Conservation (phyloP, 2,888 invertebrate species). For the Agelastica alni region DNA sequence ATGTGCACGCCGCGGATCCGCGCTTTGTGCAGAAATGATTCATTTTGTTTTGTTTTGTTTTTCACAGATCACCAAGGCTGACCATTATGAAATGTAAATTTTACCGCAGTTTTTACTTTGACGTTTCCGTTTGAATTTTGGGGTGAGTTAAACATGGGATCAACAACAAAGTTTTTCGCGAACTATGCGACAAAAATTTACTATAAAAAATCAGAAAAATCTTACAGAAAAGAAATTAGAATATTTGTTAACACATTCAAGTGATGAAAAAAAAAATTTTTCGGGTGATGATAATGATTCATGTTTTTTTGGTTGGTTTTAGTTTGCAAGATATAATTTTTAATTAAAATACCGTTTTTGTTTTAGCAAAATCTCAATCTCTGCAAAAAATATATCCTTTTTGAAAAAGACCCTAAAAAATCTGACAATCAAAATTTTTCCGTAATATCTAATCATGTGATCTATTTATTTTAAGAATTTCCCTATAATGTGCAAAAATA, state of each 20-base stretch:
- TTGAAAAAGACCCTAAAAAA: too few relatives aligned
- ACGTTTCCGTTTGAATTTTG: not conserved
- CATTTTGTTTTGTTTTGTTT: not conserved
- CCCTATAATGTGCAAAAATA: too few relatives aligned
- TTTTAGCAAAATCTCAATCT: too few relatives aligned
- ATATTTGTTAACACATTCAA: conserved; percentile 1
- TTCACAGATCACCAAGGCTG: not conserved
- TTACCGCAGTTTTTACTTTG: not conserved
- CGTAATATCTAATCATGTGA: too few relatives aligned
- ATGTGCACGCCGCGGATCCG: not conserved
- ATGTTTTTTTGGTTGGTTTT: too few relatives aligned
- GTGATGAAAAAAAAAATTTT: not conserved
- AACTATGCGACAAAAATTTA: not conserved
- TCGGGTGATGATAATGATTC: not conserved
- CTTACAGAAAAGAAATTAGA: not conserved
- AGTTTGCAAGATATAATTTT: too few relatives aligned
- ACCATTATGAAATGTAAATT: not conserved
- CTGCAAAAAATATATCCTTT: too few relatives aligned
- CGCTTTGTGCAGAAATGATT: not conserved
- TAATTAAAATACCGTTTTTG: too few relatives aligned
- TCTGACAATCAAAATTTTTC: too few relatives aligned
- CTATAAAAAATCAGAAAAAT: not conserved
- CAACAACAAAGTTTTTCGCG: not conserved
- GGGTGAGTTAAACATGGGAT: not conserved
- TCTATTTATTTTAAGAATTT: too few relatives aligned